These are phyloP conservation scores for Agrilus cyanescens DNA, from an alignment of 2,888 invertebrate genomes.

Conservation along the genomic window DNA sequence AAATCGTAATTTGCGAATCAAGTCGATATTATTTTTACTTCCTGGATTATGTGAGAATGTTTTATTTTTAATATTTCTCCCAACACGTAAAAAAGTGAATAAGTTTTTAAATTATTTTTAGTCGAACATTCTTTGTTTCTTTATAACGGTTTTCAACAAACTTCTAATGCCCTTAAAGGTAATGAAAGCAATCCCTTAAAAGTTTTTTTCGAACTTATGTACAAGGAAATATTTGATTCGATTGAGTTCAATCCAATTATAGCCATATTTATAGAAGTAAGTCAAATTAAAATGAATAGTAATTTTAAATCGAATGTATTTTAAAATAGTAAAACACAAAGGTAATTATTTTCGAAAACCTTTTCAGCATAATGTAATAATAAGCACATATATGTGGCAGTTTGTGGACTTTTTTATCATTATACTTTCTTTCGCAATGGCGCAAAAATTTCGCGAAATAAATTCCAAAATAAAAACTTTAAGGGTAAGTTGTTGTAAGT, in stretches of 20 bases:
- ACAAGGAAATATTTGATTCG: constrained; percentile 6
- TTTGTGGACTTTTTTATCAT: constrained; percentile 11
- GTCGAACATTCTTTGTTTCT: constrained; percentile 9
- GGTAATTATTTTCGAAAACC: not conserved
- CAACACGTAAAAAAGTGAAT: not conserved
- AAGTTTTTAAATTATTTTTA: constrained; percentile 2
- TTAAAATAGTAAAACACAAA: not conserved
- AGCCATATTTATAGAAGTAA: constrained; percentile 7
- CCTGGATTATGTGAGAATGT: constrained; percentile 7
- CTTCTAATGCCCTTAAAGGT: not conserved
- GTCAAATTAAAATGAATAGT: not conserved
- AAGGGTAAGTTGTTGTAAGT: not conserved
- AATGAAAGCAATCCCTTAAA: constrained; percentile 3
- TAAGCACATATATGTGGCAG: constrained; percentile 12
- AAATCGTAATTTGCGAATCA: constrained; percentile 4
- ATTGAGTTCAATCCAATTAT: constrained; percentile 8
- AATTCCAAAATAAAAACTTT: constrained; percentile 3
- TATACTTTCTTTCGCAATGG: constrained; percentile 9
- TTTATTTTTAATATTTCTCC: not conserved
- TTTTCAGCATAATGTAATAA: constrained; percentile 8
- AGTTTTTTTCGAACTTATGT: constrained; percentile 5
- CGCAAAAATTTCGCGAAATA: constrained; percentile 12
- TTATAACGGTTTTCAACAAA: constrained; percentile 4
- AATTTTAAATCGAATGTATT: not conserved
- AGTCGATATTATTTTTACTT: constrained; percentile 7